These are phyloP conservation scores for Drosophila grimshawi DNA, from an alignment of 1,140 invertebrate genomes.

Conservation along the genomic window DNA sequence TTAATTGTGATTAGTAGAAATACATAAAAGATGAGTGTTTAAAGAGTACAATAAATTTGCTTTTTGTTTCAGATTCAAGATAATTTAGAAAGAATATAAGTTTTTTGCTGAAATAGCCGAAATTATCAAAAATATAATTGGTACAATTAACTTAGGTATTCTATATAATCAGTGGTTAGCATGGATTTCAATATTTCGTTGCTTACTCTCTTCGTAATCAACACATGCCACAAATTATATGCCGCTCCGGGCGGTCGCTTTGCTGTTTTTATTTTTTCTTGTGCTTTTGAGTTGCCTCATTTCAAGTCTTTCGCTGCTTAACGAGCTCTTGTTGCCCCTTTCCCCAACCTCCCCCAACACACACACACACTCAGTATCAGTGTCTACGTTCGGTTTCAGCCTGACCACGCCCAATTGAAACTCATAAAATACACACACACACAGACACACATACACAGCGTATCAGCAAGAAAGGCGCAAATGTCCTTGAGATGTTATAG, in stretches of 20 bases:
- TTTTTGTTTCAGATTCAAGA: no score
- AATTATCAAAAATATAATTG: no score
- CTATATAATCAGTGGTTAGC: background rate
- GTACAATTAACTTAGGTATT: background rate
- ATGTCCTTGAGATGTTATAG: constrained; percentile 67
- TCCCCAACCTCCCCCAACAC: background rate
- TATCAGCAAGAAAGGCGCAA: constrained; percentile 21
- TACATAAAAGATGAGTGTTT: no score
- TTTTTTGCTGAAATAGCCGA: no score
- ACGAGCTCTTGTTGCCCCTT: constrained; percentile 35
- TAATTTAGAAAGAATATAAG: no score
- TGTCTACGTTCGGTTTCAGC: constrained; percentile 16
- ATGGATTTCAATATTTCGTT: constrained; percentile 1
- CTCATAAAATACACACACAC: constrained; percentile 33
- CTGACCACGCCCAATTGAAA: constrained; percentile 50
- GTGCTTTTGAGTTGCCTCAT: constrained; percentile 15
- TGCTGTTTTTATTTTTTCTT: constrained; percentile 1
- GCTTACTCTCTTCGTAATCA: constrained; percentile 1
- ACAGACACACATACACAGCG: background rate
- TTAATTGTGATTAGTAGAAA: background rate
- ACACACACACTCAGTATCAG: background rate
- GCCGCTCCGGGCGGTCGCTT: constrained; percentile 46
- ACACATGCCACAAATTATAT: constrained; percentile 36
- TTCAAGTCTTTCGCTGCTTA: constrained; percentile 19
- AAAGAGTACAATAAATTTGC: no score